Evolutionary conservation across 1,140 invertebrate genomes (phyloP).

Genomic region (Leptinotarsa lineolata): DNA sequence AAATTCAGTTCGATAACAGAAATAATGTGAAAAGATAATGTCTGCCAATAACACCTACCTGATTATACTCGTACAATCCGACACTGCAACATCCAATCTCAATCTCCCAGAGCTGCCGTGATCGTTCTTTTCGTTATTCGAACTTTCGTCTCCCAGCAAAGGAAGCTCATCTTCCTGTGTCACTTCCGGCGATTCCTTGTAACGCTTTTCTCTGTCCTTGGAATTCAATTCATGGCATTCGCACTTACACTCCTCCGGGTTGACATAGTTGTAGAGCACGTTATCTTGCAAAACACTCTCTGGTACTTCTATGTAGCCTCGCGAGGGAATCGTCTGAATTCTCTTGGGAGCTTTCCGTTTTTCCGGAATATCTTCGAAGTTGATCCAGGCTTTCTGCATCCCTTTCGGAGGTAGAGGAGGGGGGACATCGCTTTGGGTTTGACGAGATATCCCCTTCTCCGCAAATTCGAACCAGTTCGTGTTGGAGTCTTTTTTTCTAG

Average conservation of each 20-base stretch:
- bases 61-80: slow-evolving; percentile 43
- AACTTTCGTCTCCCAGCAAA: slow-evolving; percentile 45
- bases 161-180: slow-evolving; percentile 50
- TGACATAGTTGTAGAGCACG: slow-evolving; percentile 74
- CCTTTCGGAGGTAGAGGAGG: slow-evolving; percentile 61
- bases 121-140: slow-evolving; percentile 37
- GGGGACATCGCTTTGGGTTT: slow-evolving; percentile 42
- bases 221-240: slow-evolving; percentile 73
- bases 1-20: no score
- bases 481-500: slow-evolving; percentile 56
- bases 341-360: slow-evolving; percentile 75
- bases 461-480: slow-evolving; percentile 69
- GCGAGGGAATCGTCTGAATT: slow-evolving; percentile 75
- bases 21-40: no score
- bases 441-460: slow-evolving; percentile 60
- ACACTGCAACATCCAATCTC: slow-evolving; percentile 32
- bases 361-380: slow-evolving; percentile 84
- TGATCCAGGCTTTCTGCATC: slow-evolving; percentile 70
- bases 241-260: slow-evolving; percentile 81
- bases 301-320: slow-evolving; percentile 52
- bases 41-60: slow-evolving; percentile 30
- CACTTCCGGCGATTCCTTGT: slow-evolving; percentile 21
- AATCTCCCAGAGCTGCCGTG: slow-evolving; percentile 29
- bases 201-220: slow-evolving; percentile 35
- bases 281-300: slow-evolving; percentile 51